Base-by-base conservation (phyloP, 2,888 invertebrate species). In the Leptinotarsa juncta region DNA sequence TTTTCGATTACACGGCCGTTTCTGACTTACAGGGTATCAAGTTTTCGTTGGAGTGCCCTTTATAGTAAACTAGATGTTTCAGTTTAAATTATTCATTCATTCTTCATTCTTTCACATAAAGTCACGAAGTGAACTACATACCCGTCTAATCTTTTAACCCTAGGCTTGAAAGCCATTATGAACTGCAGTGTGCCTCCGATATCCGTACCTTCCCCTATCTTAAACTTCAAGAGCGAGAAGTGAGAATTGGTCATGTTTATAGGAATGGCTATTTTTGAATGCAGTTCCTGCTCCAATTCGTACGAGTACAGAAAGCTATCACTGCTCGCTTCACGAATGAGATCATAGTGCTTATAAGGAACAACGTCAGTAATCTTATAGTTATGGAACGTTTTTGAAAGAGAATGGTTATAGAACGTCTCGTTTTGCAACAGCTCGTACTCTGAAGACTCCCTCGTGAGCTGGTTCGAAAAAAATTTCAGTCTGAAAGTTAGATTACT, bases 141-240 rank as follows among this genome's bases (percentile, higher is more conserved):
- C 42, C 42, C 42, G 42, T 42, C 42, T 14, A 14, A 12, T 26
- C 23, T 57, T 23, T 67, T 51, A 79, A 89, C 81, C 80, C 89
- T 91, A 86, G 91, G 91, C 81, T 93, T 90, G 83, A 95, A 89
- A 70, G 93, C 93, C 0, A 94, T 88, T 69, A 93, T 93, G 78
- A 95, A 90, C 0, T 92, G 90, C 23, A 96, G 85, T 3, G 94
- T 95, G 0, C 96, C 96, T 0, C 97, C 97, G 50, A 94, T 92
- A 83, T 96, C 96, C 15, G 91, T 89, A 32, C 93, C 91, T 73
- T 93, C 91, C 53, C 92, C 91, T 15, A 96, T 89, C 72, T 91
- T 90, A 84, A 96, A 95, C 77, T 92, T 91, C 70, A 96, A 89
- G 0, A 93, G 90, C 60, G 91, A 91, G 48, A 93, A 89, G 80